Base-by-base conservation (phyloP, 2,888 invertebrate species). In the Sthenelais limicola region DNA sequence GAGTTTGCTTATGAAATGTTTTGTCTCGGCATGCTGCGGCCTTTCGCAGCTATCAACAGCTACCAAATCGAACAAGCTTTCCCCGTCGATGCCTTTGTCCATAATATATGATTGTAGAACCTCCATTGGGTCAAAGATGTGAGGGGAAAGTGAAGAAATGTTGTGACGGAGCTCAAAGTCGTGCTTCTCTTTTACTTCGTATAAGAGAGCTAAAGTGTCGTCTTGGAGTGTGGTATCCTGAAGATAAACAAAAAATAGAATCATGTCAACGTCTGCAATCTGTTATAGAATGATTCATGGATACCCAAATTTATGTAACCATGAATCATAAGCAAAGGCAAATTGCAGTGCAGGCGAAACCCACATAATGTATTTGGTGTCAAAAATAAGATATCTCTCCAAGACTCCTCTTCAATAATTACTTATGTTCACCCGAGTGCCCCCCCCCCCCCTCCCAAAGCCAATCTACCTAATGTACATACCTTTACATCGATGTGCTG, bases 11-110 rank as follows among this genome's bases (percentile, higher is more conserved):
- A 62, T 38, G 26, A 62, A 62, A 12, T 62, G 62, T 9, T 5
- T n/a, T 21, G 35, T 62, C 21, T 62, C 62, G 1, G 38, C 24
- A 28, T 62, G 28, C 62, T 12, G 5, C 4, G 62, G 62, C 2
- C 38, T 24, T 43, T 35, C 38, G 4, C 28, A 35, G 15, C 43
- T 26, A 5, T 28, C 4, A 43, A 35, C 62, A 7, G 62, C 62
- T 21, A 62, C 28, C 38, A 62, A 24, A 26, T 62, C 26, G 38
- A 62, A 62, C 3, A 43, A 38, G 24, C 21, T 24, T 2, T 21
- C 3, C 5, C 35, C 26, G 38, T 62, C 62, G 26, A 62, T n/a
- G 35, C 62, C 62, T 43, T 62, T 62, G 21, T 62, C 62, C 62
- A 62, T 62, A 43, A 62, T 35, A 26, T 38, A 28, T 18, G 35